Conservation (phyloP, 2,797 vertebrate species). For the Salarias fasciatus region DNA sequence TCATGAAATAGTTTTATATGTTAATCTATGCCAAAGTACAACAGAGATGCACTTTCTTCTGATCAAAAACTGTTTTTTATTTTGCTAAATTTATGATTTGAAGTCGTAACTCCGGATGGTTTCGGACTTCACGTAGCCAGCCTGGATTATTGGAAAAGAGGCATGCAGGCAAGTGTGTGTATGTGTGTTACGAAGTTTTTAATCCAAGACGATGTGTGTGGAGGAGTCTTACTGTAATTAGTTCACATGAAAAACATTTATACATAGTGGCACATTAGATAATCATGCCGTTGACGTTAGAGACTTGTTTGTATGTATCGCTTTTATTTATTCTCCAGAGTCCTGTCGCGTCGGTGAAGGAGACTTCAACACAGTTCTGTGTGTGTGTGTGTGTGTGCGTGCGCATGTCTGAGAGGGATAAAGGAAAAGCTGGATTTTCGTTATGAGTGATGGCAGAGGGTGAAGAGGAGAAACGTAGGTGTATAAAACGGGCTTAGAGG, state of each 20-base stretch:
- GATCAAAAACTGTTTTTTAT: constrained; percentile 47
- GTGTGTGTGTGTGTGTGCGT: no score
- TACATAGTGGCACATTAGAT: constrained; percentile 56
- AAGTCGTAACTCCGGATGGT: constrained; percentile 18
- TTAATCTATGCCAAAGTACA: constrained; percentile 70
- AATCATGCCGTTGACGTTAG: constrained; percentile 66
- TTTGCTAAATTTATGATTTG: constrained; percentile 39
- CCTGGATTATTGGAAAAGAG: constrained; percentile 34
- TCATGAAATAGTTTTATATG: constrained; percentile 48
- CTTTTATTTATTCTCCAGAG: constrained; percentile 77
- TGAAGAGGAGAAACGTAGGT: constrained; percentile 4
- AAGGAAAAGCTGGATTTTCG: constrained; percentile 31
- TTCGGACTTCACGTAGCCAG: constrained; percentile 29
- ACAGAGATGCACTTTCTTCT: constrained; percentile 68
- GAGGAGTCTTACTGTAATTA: constrained; percentile 62
- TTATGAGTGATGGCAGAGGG: constrained; percentile 17
- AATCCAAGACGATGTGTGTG: constrained; percentile 29
- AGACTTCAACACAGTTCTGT: constrained; percentile 41
- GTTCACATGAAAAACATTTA: constrained; percentile 54
- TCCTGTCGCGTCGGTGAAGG: constrained; percentile 36
- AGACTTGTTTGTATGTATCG: constrained; percentile 64
- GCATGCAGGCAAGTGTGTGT: constrained; percentile 61
- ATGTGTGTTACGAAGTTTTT: constrained; percentile 72
- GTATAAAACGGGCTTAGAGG: constrained; percentile 16
- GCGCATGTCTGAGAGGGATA: constrained; percentile 6